A percentile compares a stretch with the other conserved stretches of the same genome.
Evolutionary conservation across 2,888 invertebrate genomes (phyloP).

Genomic region (Pyrochroa serraticornis): DNA sequence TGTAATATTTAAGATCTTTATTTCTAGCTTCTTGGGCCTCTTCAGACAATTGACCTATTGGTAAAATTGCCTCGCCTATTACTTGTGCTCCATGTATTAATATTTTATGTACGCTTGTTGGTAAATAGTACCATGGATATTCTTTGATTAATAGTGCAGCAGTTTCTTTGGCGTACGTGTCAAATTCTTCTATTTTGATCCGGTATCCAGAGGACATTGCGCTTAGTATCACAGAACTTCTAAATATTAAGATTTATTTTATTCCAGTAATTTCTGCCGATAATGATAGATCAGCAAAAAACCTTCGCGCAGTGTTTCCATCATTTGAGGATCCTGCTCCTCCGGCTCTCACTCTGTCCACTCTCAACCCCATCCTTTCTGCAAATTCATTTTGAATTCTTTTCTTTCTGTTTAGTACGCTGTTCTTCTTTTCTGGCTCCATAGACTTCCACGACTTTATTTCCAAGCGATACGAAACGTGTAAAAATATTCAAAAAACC

Average conservation of each 20-base stretch:
- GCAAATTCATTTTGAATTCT: slow-evolving; percentile 6
- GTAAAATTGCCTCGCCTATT: slow-evolving; percentile 28
- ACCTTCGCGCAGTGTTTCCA: no score
- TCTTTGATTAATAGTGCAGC: slow-evolving; percentile 28
- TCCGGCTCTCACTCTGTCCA: no score
- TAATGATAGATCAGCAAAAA: no score
- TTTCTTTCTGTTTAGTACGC: slow-evolving; percentile 10
- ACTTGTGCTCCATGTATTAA: slow-evolving; percentile 34
- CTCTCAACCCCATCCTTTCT: no score
- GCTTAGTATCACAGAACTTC: slow-evolving; percentile 18
- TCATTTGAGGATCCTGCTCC: no score
- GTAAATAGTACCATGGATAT: slow-evolving; percentile 29
- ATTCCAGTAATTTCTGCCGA: no score
- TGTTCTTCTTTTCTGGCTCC: slow-evolving; percentile 5
- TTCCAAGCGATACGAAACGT: slow-evolving; percentile 9
- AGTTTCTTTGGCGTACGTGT: slow-evolving; percentile 21
- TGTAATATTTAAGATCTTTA: slow-evolving; percentile 29
- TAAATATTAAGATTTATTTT: slow-evolving; percentile 15
- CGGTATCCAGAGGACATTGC: slow-evolving; percentile 26
- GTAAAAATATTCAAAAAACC: slow-evolving; percentile 13
- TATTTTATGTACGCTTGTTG: slow-evolving; percentile 32
- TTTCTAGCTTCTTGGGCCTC: slow-evolving; percentile 37
- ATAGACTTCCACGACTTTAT: slow-evolving; percentile 16
- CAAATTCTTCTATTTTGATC: slow-evolving; percentile 28
- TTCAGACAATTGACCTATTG: slow-evolving; percentile 35